Percentiles rank a stretch among this genome's conserved stretches.
Evolutionary conservation across 2,888 invertebrate genomes (phyloP).

Genomic region (Dryocosmus kuriphilus): DNA sequence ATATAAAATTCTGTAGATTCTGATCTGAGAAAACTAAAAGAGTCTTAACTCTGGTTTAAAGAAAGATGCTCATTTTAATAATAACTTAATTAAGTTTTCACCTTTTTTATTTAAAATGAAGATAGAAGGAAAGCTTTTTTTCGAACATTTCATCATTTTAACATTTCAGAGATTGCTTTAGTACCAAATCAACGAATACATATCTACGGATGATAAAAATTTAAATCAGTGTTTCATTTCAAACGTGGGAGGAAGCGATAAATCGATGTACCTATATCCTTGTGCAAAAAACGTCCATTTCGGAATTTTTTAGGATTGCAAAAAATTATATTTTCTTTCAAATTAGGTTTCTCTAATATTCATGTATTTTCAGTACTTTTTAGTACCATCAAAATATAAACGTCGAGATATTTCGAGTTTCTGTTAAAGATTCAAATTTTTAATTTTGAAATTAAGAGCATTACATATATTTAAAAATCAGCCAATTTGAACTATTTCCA

Average conservation of each 20-base stretch:
- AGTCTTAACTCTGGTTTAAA: background rate
- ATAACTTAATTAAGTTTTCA: background rate
- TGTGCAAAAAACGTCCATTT: background rate
- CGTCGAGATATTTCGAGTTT: no score
- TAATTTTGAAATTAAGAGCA: no score
- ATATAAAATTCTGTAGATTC: background rate
- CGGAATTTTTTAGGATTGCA: background rate
- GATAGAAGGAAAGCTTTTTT: background rate
- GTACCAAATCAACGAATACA: slow-evolving; percentile 1
- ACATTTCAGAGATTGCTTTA: background rate
- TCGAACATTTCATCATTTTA: background rate
- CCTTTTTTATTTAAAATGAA: background rate
- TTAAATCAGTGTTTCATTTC: background rate
- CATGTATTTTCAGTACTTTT: background rate
- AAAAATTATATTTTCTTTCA: background rate
- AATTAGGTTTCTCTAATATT: no score
- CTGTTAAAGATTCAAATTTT: no score
- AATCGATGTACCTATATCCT: slow-evolving; percentile 6
- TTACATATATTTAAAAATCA: no score
- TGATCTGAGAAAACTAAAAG: background rate
- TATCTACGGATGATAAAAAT: background rate
- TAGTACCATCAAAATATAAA: background rate
- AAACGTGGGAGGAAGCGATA: background rate
- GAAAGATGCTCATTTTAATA: background rate
- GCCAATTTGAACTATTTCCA: no score